phyloP scores from a whole-genome alignment of 2,113 vertebrate genomes.

The Scopus umbretta region DNA sequence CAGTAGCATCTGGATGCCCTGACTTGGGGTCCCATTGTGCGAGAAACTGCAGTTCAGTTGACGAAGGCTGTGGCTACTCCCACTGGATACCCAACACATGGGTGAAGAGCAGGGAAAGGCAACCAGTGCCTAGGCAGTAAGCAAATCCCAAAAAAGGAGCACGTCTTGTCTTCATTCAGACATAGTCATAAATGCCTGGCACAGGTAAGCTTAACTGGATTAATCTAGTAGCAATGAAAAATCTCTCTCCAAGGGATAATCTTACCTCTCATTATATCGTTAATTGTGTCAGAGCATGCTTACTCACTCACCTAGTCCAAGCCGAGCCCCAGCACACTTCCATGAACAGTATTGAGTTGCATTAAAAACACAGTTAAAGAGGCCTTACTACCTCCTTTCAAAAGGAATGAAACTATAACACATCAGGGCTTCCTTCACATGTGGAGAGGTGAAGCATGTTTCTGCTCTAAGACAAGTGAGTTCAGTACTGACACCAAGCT shows the following conservation, averaged over 20 bases:
- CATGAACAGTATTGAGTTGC: not conserved
- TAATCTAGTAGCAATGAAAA: not conserved
- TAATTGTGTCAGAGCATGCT: not conserved
- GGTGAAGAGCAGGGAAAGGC: not conserved
- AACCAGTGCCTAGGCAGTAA: not conserved
- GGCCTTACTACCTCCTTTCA: not conserved
- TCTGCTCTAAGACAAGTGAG: not conserved
- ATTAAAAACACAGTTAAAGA: not conserved
- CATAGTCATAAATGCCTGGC: not conserved
- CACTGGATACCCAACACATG: accelerated
- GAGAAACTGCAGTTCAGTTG: not conserved
- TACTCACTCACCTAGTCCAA: not conserved
- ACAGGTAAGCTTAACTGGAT: not conserved
- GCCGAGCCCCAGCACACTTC: not conserved
- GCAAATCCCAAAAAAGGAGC: not conserved
- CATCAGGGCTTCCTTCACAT: not conserved
- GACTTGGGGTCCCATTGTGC: accelerated
- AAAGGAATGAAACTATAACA: not conserved
- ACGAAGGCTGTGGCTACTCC: not conserved
- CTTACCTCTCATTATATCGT: not conserved
- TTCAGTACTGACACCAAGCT: not conserved
- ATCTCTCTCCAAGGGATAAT: not conserved
- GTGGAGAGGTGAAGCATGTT: accelerated
- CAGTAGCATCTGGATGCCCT: not conserved
- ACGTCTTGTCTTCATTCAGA: not conserved